A percentile compares a stretch with the other conserved stretches of the same genome.
phyloP scores from a whole-genome alignment of 1,140 invertebrate genomes.

The Lucilia sericata region DNA sequence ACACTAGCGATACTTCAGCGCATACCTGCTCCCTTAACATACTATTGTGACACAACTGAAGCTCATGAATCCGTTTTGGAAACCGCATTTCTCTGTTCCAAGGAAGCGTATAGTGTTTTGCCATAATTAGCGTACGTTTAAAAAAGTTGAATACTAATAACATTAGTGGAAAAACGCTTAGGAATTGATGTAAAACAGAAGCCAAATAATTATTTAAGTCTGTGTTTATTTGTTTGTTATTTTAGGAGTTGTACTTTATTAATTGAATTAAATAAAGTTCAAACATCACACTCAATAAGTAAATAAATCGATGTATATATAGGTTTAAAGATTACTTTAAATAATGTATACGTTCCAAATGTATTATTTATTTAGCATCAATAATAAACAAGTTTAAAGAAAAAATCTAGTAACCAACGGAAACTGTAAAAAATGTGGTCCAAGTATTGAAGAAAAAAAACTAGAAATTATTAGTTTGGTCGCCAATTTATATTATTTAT shows the following conservation, averaged over 20 bases:
- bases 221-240: constrained; percentile 1
- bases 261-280: background rate
- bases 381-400: background rate
- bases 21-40: constrained; percentile 58
- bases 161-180: background rate
- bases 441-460: no score
- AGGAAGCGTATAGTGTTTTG: constrained; percentile 43
- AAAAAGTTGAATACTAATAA: no score
- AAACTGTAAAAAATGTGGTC: no score
- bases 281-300: background rate
- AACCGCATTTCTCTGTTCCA: constrained; percentile 54
- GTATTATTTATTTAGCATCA: constrained; percentile 13
- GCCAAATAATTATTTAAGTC: constrained; percentile 27
- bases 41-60: constrained; percentile 63
- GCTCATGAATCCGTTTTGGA: constrained; percentile 56
- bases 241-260: constrained; percentile 1
- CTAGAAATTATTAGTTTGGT: no score
- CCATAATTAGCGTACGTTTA: background rate
- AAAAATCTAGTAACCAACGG: no score
- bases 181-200: background rate
- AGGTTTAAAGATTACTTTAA: background rate
- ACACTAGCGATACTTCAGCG: constrained; percentile 47
- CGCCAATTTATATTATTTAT: no score
- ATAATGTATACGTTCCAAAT: background rate
- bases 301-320: no score